Evolutionary conservation across 1,140 invertebrate genomes (phyloP), one percentile per base, ranked within the genome.

Genomic region (Solen grandis): DNA sequence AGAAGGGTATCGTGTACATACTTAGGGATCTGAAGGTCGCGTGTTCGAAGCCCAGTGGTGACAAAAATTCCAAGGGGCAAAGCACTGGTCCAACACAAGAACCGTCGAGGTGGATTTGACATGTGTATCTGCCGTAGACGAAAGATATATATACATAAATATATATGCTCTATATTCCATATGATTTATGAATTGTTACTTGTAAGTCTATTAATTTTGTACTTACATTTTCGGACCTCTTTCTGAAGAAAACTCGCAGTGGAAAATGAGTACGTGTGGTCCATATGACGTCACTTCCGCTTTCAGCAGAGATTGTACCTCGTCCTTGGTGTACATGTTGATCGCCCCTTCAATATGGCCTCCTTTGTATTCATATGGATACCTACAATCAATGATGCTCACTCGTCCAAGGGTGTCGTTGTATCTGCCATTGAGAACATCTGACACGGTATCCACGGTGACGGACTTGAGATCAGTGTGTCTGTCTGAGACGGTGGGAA

Each of bases 311-410:
- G 88, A 93, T 75, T 94, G 90, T 50, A 95, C 88, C 19, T 97
- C 93, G 81, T 95, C 94, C 4, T 96, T 95, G 83, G 95, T 95
- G 0, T 95, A 97, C 10, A 98, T 91, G 92, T 99, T 99, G 57
- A 95, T 85, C 0, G 97, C 96, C 0, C 96, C 96, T n/a, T n/a
- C n/a, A n/a, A n/a, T n/a, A n/a, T n/a, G n/a, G n/a, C n/a, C n/a
- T n/a, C n/a, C n/a, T n/a, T 83, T 87, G 88, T 50, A 99, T 92
- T 99, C 99, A 90, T 99, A 99, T 0, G 99, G 99, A 92, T 99
- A 99, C 1, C 98, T 95, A 87, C 91, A 93, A 87, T 93, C 93
- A 62, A 94, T 90, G 41, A 94, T 89, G 55, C 78, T 81, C 36
- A 76, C 91, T 29, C 86, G 85, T 36, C 84, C 86, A 36, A 91